Conservation (phyloP, 2,113 vertebrate genomes). For the Centrocercus urophasianus region DNA sequence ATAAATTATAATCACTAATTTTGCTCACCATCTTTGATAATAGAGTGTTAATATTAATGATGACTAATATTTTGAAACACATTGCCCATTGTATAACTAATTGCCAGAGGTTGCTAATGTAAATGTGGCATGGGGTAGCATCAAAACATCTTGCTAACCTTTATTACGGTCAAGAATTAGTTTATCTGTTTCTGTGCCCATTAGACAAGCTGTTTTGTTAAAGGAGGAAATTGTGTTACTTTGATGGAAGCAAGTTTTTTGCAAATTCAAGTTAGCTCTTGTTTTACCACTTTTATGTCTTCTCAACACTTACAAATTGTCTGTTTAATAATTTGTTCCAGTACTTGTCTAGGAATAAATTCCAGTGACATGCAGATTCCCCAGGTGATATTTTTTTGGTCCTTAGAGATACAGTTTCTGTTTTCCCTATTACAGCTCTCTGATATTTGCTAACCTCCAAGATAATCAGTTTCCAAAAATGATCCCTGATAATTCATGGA, state of each 20-base stretch:
- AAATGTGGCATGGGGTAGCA: background rate
- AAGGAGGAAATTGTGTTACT: background rate
- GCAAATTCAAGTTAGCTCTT: background rate
- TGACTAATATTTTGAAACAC: background rate
- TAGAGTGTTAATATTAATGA: background rate
- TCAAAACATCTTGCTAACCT: background rate
- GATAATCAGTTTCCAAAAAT: background rate
- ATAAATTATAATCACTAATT: background rate
- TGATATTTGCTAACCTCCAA: conserved; percentile 12
- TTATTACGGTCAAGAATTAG: background rate
- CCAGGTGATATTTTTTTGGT: background rate
- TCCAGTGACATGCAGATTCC: background rate
- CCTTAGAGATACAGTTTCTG: background rate
- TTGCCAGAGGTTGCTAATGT: background rate
- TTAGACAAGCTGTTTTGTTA: background rate
- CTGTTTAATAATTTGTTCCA: background rate
- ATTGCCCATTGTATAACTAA: background rate
- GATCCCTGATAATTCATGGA: background rate
- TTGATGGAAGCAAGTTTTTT: background rate
- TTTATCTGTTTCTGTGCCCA: background rate
- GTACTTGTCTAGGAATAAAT: background rate
- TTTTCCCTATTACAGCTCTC: background rate
- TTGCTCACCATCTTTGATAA: background rate
- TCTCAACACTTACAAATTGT: background rate
- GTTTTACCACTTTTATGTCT: background rate